phyloP scores from a whole-genome alignment of 2,113 vertebrate genomes.

The Quiscalus mexicanus region DNA sequence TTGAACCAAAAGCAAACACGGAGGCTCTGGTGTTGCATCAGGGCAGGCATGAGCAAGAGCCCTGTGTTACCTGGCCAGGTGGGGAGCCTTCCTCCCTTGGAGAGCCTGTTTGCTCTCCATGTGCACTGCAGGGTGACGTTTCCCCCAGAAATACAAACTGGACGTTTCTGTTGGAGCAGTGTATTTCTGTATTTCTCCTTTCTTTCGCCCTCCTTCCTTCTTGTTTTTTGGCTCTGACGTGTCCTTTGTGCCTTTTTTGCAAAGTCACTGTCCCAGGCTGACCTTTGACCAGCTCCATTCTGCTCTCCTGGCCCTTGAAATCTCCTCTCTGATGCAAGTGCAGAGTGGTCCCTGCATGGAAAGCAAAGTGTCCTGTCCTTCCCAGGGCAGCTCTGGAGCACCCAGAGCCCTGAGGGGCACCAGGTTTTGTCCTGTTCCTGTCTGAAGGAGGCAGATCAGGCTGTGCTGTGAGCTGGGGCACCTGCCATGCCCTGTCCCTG shows the following conservation, averaged over 20 bases:
- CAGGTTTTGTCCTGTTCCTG: rapidly evolving
- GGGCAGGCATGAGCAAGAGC: background rate
- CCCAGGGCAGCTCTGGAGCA: background rate
- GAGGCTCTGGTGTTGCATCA: background rate
- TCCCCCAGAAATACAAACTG: background rate
- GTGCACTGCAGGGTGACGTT: background rate
- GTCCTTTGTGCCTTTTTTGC: background rate
- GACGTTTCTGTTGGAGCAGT: background rate
- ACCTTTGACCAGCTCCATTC: background rate
- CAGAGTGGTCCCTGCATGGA: background rate
- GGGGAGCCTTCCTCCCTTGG: background rate
- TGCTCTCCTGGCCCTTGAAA: background rate
- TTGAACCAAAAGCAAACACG: constrained; percentile 37
- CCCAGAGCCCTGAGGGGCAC: background rate
- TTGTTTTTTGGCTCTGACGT: background rate
- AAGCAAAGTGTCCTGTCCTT: background rate
- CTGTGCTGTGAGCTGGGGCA: background rate
- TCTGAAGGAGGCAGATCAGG: background rate
- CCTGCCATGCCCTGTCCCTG: background rate
- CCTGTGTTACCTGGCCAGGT: background rate
- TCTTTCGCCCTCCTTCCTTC: rapidly evolving
- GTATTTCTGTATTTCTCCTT: background rate
- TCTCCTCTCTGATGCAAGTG: background rate
- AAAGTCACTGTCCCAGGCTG: background rate
- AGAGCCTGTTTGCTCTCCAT: background rate